A percentile compares a stretch with the other conserved stretches of the same genome.
Evolutionary conservation across 2,888 invertebrate species (phyloP).

Genomic region (Lordiphosa fenestrarum): DNA sequence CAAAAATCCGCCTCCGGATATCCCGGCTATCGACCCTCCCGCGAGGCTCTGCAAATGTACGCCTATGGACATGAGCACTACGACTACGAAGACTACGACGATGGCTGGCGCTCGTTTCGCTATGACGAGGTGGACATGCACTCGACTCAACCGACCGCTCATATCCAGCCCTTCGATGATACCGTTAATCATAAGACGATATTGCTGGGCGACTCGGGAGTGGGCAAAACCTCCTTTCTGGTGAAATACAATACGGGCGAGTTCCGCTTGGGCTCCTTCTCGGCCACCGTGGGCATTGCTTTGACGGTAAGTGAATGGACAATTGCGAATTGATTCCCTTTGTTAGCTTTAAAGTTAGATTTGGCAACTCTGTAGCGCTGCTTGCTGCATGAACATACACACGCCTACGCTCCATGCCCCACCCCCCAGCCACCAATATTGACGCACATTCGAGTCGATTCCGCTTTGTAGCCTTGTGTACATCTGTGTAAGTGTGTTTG

Average conservation of each 20-base stretch:
- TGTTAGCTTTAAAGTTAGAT: no score
- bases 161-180: constrained; percentile 80
- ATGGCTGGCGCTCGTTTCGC: constrained; percentile 80
- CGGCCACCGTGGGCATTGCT: constrained; percentile 96
- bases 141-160: constrained; percentile 40
- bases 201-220: constrained; percentile 95
- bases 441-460: constrained; percentile 39
- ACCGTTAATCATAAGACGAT: constrained; percentile 90
- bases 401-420: constrained; percentile 1
- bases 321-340: background rate
- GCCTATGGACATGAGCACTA: constrained; percentile 76
- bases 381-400: constrained; percentile 34
- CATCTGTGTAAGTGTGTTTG: constrained; percentile 17
- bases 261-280: constrained; percentile 94
- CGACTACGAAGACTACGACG: constrained; percentile 66
- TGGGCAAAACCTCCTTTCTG: constrained; percentile 94
- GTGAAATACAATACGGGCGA: constrained; percentile 96
- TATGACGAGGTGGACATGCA: constrained; percentile 79
- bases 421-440: constrained; percentile 20
- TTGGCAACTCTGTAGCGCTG: constrained; percentile 31
- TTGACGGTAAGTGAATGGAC: constrained; percentile 89
- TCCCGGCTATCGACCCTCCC: constrained; percentile 88
- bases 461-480: constrained; percentile 35
- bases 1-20: constrained; percentile 86
- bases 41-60: constrained; percentile 84